Base-by-base conservation (phyloP, 92 coral and sea anemone genomes). In the Zoanthus gigantus region DNA sequence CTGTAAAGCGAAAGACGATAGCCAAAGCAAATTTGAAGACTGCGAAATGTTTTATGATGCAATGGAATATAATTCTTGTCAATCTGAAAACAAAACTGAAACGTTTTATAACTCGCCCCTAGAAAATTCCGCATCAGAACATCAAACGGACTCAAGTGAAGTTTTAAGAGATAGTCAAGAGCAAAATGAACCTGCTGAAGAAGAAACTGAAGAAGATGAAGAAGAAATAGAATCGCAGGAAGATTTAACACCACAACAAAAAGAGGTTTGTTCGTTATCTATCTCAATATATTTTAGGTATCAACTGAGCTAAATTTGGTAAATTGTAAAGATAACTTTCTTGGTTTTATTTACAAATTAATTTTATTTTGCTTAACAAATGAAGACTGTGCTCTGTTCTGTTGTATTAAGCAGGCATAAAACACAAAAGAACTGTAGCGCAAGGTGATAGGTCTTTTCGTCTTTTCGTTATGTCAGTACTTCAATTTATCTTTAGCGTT, bases 201-300 rank as follows among this genome's bases (percentile, higher is more conserved):
- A 81, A 63, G 65, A 17, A 44, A 37, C 16, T 45, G 60, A 81
- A 65, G 85, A 66, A 47, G n/a, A 30, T 44, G 61, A 81, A 66
- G 75, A 66, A 30, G 60, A 81, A 81, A 48, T 30, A 23, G 85
- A 81, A 32, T 31, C 44, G 42, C 74, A 65, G 11, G 85, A 81
- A 45, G 63, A 81, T 63, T 67, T 81, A 29, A 66, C 60, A 18
- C 65, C 85, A 81, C 74, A 81, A 53, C 85, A 81, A 81, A 81
- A 45, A 81, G 85, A 81, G 85, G 85, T 81, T 66, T 23, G 85
- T 61, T 31, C 7, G 10, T 31, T 17, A 18, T 23, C 23, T 57
- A 50, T 12, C 13, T 32, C 15, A 13, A 11, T n/a, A 7, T 16
- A 48, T 46, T 54, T 13, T 14, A 60, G 1, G 17, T 16, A 14